Base-by-base conservation (phyloP, 2,797 vertebrate genomes). In the Moxostoma hubbsi region DNA sequence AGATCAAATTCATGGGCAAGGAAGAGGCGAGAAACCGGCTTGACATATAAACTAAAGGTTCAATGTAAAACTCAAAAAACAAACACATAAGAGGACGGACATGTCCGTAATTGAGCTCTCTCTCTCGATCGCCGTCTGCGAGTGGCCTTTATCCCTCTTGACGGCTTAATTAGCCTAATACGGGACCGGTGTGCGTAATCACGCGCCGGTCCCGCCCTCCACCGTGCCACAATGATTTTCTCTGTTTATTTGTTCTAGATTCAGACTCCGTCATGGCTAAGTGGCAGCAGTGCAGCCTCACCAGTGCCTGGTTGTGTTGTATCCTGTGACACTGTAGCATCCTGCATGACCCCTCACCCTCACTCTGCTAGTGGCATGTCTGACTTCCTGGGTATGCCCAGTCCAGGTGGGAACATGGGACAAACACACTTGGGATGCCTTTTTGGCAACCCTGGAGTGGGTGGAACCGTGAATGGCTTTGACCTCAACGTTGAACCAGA, bases 301-400 rank as follows among this genome's bases (percentile, higher is more conserved):
- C 97, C 98, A 0, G 95, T 98, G 79, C 96, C 97, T 0, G 97
- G 97, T 83, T 99, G 98, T 0, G 97, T 99, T 0, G 96, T 99
- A 13, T 96, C 98, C 82, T 98, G 97, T 4, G 98, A 99, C 92
- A 93, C 96, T 0, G 94, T 98, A 88, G 94, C 96, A 0, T 93
- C 97, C 85, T 99, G 98, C 87, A 98, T 99, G 98, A 97, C 96
- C 64, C 97, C 98, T 4, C 98, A 99, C 57, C 96, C 97, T 9
- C 97, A 98, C 5, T 92, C 96, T 0, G 92, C 95, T 47, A 92
- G 96, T 0, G 94, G 96, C 0, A 92, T 98, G 88, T 95, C 96
- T 1, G 98, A 99, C 79, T 99, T 97, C 92, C 95, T 99, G 9
- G 95, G 96, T 0, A 95, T 98, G 73, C 92, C 95, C 0, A 95